Conservation (phyloP, 2,888 invertebrate genomes). For the Cryptus armator region DNA sequence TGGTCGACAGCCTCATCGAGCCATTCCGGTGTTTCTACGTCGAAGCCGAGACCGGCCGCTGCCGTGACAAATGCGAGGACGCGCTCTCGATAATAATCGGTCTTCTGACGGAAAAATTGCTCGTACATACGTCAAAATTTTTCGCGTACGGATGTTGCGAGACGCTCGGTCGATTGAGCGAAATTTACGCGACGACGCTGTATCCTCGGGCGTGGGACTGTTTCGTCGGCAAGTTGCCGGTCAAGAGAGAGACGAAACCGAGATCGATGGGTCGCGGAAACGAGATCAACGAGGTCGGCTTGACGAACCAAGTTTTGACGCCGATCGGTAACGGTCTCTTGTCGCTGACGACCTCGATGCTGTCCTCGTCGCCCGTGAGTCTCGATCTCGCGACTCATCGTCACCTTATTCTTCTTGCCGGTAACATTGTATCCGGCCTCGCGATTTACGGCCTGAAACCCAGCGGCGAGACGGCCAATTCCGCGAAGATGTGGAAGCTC, state of each 20-base stretch:
- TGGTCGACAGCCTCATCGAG: conserved; percentile 86
- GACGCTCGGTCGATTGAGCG: conserved; percentile 89
- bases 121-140: conserved; percentile 89
- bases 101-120: conserved; percentile 86
- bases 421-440: conserved; percentile 84
- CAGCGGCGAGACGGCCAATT: conserved; percentile 74
- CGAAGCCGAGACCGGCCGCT: conserved; percentile 71
- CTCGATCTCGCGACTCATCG: conserved; percentile 85
- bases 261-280: conserved; percentile 68
- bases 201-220: conserved; percentile 90
- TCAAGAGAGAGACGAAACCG: conserved; percentile 74
- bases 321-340: conserved; percentile 80
- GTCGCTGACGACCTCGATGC: conserved; percentile 82
- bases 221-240: conserved; percentile 75
- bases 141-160: conserved; percentile 90
- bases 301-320: conserved; percentile 66
- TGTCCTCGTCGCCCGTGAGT: conserved; percentile 86
- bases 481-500: conserved; percentile 76
- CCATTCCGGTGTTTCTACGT: conserved; percentile 84
- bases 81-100: conserved; percentile 87
- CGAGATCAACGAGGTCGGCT: conserved; percentile 55
- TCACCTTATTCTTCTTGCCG: conserved; percentile 85
- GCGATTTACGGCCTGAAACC: conserved; percentile 85
- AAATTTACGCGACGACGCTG: conserved; percentile 89
- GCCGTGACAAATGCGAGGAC: conserved; percentile 84